Base-by-base conservation (phyloP, 2,113 vertebrate species). In the Pantherophis guttatus region DNA sequence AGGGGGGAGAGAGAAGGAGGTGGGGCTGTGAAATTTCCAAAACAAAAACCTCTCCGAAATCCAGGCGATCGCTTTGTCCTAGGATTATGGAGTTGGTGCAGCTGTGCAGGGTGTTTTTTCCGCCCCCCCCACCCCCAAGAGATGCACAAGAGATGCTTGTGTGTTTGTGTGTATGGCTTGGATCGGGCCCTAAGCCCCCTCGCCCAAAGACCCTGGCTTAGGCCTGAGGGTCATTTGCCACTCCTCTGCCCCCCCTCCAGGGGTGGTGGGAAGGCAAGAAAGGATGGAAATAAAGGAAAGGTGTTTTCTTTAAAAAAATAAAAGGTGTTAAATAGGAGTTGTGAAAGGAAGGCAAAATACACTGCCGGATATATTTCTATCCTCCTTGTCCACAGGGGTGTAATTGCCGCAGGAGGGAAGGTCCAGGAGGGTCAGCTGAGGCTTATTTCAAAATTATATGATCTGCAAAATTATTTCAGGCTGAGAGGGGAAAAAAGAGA, bases 101-200 rank as follows among this genome's bases (percentile, higher is more conserved):
- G 11, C 26, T 70, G 62, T 9, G 4, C 12, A 3, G 3, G 1
- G 65, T 29, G 29, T 26, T 44, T 44, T 44, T 44, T 23, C 17
- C 33, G 33, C 6, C 13, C 15, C 2, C 12, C 62, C 48, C 0
- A 0, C 15, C 15, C 0, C 12, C 62, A 12, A 12, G n/a, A 33
- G n/a, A 15, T 75, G 15, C n/a, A 17, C 44, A n/a, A 75, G 13
- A 75, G 33, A 75, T 13, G 6, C n/a, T 2, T 29, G 26, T 5
- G 26, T 65, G 10, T 5, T 1, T 65, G 62, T 59, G 23, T 9
- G 58, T 11, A 17, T 57, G 17, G 29, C 1, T 8, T 15, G 5
- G 5, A 33, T n/a, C 12, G 1, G 29, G 13, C 29, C n/a, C 65
- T 17, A 17, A 5, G 5, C 6, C 13, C 13, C 59, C 26, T 26